Evolutionary conservation across 2,113 vertebrate species (phyloP).

Genomic region (Cheilinus undulatus): DNA sequence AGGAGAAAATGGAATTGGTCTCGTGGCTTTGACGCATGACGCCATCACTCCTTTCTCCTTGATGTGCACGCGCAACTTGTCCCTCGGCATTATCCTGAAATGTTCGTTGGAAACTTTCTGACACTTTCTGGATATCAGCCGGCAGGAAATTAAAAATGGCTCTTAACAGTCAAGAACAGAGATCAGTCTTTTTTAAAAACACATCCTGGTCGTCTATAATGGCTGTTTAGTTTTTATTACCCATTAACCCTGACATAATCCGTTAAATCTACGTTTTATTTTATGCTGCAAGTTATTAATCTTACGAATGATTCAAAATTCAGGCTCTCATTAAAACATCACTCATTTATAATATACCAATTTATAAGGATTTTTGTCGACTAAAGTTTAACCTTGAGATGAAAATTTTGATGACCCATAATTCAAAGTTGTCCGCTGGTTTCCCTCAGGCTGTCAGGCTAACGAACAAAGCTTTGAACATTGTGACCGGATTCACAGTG

Average conservation of each 20-base stretch:
- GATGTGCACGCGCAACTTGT: neutral
- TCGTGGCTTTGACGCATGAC: slow-evolving; percentile 9
- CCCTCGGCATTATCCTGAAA: slow-evolving; percentile 9
- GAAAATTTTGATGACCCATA: too few relatives aligned
- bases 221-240: slow-evolving; percentile 50
- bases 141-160: neutral
- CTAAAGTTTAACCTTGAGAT: neutral
- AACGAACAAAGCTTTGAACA: slow-evolving; percentile 4
- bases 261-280: slow-evolving; percentile 32
- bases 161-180: slow-evolving; percentile 39
- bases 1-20: neutral
- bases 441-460: slow-evolving; percentile 1
- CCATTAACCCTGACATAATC: slow-evolving; percentile 37
- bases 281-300: slow-evolving; percentile 5
- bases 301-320: slow-evolving; percentile 2
- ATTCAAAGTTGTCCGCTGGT: too few relatives aligned
- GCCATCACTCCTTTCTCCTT: neutral
- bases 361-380: neutral
- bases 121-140: slow-evolving; percentile 44
- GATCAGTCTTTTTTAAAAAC: slow-evolving; percentile 32
- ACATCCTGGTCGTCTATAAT: slow-evolving; percentile 24
- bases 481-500: slow-evolving; percentile 38
- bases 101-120: slow-evolving; percentile 34
- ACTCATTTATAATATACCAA: too few relatives aligned
- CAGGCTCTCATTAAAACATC: neutral